Evolutionary conservation across 2,888 invertebrate species (phyloP).

Genomic region (Ochropleura leucogaster): DNA sequence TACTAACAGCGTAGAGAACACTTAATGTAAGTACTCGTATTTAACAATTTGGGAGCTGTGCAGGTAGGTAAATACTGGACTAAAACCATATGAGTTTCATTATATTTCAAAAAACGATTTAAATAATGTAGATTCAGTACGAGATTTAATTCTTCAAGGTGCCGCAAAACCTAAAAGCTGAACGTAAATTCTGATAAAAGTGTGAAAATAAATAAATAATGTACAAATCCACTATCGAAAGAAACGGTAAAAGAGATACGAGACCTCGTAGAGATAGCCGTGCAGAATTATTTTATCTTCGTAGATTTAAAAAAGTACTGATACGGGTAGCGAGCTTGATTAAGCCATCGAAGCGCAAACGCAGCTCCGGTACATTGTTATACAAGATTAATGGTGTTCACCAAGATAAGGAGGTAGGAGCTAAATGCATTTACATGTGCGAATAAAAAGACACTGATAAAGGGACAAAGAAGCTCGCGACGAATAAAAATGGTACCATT

Average conservation of each 20-base stretch:
- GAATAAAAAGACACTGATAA: constrained; percentile 88
- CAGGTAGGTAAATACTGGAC: too few relatives aligned
- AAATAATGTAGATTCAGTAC: background rate
- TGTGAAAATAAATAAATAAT: constrained; percentile 52
- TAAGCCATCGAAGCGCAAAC: constrained; percentile 85
- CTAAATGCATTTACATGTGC: constrained; percentile 90
- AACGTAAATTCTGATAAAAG: constrained; percentile 44
- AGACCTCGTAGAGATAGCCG: constrained; percentile 59
- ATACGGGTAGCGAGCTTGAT: constrained; percentile 81
- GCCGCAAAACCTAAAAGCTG: constrained; percentile 24
- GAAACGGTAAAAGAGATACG: constrained; percentile 58
- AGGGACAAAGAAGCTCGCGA: constrained; percentile 85
- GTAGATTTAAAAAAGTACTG: constrained; percentile 77
- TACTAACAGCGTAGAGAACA: background rate
- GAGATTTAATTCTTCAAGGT: constrained; percentile 20
- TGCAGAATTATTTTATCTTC: constrained; percentile 70
- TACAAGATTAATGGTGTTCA: constrained; percentile 90
- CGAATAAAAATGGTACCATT: constrained; percentile 80
- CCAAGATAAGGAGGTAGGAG: constrained; percentile 87
- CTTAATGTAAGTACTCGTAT: background rate
- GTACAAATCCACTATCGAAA: constrained; percentile 50
- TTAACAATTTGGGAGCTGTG: background rate
- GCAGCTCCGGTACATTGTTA: constrained; percentile 86
- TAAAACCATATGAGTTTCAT: too few relatives aligned
- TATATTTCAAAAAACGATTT: background rate